Evolutionary conservation across 2,888 invertebrate species (phyloP).

Genomic region (Cheilosia variabilis): DNA sequence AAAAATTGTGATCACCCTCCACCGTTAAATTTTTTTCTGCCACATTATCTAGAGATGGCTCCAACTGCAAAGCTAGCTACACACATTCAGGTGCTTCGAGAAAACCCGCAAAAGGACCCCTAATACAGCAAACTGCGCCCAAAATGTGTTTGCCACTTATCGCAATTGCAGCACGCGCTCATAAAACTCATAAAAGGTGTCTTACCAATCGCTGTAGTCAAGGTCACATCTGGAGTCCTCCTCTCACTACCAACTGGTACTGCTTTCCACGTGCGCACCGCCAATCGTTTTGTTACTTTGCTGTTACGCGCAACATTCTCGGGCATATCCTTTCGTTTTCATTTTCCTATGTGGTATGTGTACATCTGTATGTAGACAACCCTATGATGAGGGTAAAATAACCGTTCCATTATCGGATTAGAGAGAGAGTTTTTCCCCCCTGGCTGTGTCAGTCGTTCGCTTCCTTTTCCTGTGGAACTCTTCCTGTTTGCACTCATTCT

Average conservation of each 20-base stretch:
- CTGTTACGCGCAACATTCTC: not conserved
- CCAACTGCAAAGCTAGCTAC: no score
- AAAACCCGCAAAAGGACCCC: not conserved
- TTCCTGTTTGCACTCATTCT: not conserved
- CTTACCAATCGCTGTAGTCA: slow-evolving; percentile 29
- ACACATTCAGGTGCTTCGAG: not conserved
- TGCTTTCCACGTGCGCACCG: slow-evolving; percentile 26
- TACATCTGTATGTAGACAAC: not conserved
- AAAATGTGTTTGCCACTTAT: slow-evolving; percentile 31
- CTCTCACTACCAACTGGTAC: slow-evolving; percentile 5
- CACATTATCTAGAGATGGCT: no score
- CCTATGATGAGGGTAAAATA: slow-evolving; percentile 35
- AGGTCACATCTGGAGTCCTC: slow-evolving; percentile 31
- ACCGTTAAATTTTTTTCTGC: no score
- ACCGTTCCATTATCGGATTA: slow-evolving; percentile 50
- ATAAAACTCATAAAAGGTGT: slow-evolving; percentile 28
- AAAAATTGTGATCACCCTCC: no score
- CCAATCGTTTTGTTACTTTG: slow-evolving; percentile 24
- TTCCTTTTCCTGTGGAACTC: slow-evolving; percentile 5
- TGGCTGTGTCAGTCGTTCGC: slow-evolving; percentile 10
- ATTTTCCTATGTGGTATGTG: not conserved
- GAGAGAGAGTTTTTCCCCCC: slow-evolving; percentile 1
- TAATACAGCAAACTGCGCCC: not conserved
- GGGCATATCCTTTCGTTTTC: not conserved
- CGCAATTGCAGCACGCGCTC: slow-evolving; percentile 25